Base-by-base conservation (phyloP, 2,797 vertebrate species). In the Sarcoramphus papa region DNA sequence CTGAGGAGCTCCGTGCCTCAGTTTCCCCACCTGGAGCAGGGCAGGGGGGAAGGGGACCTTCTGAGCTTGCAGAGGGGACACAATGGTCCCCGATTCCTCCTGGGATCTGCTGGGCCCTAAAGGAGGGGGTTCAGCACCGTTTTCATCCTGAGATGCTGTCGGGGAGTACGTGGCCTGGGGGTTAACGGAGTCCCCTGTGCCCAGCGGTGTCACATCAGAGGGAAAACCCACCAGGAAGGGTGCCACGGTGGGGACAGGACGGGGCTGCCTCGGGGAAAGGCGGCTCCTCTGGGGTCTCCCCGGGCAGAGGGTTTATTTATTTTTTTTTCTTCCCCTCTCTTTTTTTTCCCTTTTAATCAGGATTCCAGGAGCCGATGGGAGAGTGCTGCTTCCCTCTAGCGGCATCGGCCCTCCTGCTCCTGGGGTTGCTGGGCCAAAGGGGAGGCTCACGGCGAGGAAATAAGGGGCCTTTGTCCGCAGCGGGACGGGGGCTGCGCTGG, bases 301-400 rank as follows among this genome's bases (percentile, higher is more conserved):
- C 8, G 50, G 12, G 33, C 41, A 7, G 12, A 8, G 9, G 1
- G 5, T 4, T 18, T 40, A 0, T 13, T 12, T 18, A 20, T 10
- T 7, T 25, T 48, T 28, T 6, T 2, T 2, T 3, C 1, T 11
- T 12, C 27, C 21, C 9, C 0, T 4, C 4, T 14, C 1, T 2
- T 2, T 57, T 28, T 30, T 14, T 1, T 5, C 5, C 13, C 24
- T 2, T 3, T 14, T 3, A 5, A 2, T 12, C 23, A 3, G 45
- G 3, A 30, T 31, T 56, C 20, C 25, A 2, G 56, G 14, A 41
- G 25, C 51, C 14, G 17, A 16, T 2, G 17, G 88, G 50, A 88
- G 86, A 57, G 54, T 3, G 76, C 68, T 93, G 89, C 80, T 83
- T 89, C 93, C 94, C 90, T 70, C 94, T 92, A 63, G 94, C 60